phyloP scores from a whole-genome alignment of 2,888 invertebrate species.

The Polymixis flavicincta region DNA sequence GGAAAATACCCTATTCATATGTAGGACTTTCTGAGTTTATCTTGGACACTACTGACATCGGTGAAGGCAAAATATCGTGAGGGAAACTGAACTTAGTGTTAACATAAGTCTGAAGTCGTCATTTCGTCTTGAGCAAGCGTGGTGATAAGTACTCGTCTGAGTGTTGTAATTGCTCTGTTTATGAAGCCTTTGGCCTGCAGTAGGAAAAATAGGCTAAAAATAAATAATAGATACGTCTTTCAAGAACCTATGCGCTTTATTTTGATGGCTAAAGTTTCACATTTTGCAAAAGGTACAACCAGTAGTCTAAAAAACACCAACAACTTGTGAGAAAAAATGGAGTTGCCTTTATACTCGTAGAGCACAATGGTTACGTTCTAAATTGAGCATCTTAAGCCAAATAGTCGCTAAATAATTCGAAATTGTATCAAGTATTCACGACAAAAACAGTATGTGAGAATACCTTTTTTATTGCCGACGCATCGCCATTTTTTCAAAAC shows the following conservation, averaged over 20 bases:
- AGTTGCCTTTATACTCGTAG: neutral
- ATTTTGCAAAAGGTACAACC: neutral
- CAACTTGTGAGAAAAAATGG: neutral
- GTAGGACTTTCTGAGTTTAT: too few species aligned
- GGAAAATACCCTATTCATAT: too few species aligned
- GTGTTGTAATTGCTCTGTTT: too few species aligned
- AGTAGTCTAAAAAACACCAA: neutral
- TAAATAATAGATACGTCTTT: neutral
- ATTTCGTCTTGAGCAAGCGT: too few species aligned
- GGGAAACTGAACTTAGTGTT: too few species aligned
- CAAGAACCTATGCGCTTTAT: neutral
- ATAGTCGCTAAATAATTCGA: neutral
- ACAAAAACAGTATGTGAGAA: constrained; percentile 41
- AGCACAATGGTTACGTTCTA: neutral
- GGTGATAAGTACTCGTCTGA: too few species aligned
- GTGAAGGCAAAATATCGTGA: too few species aligned
- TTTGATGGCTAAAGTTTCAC: neutral
- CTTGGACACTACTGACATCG: too few species aligned
- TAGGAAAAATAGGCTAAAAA: too few species aligned
- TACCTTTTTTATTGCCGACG: constrained; percentile 30
- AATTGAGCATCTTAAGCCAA: neutral
- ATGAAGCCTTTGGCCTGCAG: too few species aligned
- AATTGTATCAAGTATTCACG: constrained; percentile 47
- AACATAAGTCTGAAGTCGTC: too few species aligned
- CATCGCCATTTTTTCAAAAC: constrained; percentile 55